Base-by-base conservation (phyloP, 2,888 invertebrate species). In the Peribatodes rhomboidaria region DNA sequence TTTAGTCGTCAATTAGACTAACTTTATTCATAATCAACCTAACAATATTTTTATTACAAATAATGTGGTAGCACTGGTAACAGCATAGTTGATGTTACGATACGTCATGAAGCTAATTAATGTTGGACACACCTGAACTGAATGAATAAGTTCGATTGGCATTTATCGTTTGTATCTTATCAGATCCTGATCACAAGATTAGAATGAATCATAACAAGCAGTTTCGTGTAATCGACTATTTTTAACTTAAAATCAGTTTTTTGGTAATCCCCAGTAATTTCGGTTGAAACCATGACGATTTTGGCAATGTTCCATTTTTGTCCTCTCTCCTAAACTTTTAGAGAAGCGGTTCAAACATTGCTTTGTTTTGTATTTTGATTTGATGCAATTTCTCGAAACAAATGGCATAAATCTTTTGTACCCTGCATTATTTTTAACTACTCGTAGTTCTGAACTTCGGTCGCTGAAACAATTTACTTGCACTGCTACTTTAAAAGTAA, bases 121-220 rank as follows among this genome's bases (percentile, higher is more conserved):
- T 62, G 59, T 65, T 65, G n/a, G n/a, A n/a, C n/a, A n/a, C 57
- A 16, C 33, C 4, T 41, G 37, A 9, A 39, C 14, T 41, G 37
- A 61, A 65, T 62, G 59, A 67, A 56, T 65, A 62, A 65, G 46
- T 55, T 37, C 58, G 47, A 55, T 39, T 37, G 50, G 52, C 35
- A 58, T 13, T 65, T 44, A 41, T 62, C 60, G 60, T 31, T 49
- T 58, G n/a, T 44, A 4, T 27, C 14, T 63, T 63, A 64, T 58
- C 58, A 58, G 41, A 54, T 54, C 57, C 41, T 35, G 63, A 27
- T 54, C 27, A 10, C 53, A 22, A 33, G 27, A 63, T 58, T 64
- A 55, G 31, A 59, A 59, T 64, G 53, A 59, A 13, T 62, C 56
- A 56, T 33, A n/a, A 33, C 35, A 20, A 35, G 35, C 13, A 54